Base-by-base conservation (phyloP, 2,113 vertebrate species). In the Dryoscopus gambensis region DNA sequence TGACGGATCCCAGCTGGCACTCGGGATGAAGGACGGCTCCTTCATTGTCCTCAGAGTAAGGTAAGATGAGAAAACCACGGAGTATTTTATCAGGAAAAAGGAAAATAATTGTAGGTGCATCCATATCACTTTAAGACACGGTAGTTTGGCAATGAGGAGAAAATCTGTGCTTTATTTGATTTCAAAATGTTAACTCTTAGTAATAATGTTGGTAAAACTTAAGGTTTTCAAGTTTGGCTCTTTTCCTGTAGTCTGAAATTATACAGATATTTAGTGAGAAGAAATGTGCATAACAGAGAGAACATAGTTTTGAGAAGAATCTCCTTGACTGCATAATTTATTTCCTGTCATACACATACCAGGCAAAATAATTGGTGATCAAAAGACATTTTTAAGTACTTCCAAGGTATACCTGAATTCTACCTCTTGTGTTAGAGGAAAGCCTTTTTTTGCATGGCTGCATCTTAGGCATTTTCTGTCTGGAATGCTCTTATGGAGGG, bases 11-110 rank as follows among this genome's bases (percentile, higher is more conserved):
- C 99, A 99, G 97, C 96, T 99, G 7, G 99, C 99, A 10, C 97
- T 99, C 33, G 99, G 99, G 24, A 99, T 99, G 99, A 99, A 99
- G 97, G 99, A 99, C 7, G 99, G 99, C 40, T 99, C 99, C 49
- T 99, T 99, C 96, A 99, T 99, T 22, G 99, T 99, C 52, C 98
- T 99, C n/a, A 97, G 99, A 64, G 99, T 99, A 92, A 99, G 99
- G 99, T 99, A 57, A 89, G 84, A 21, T 98, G 35, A 68, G 60
- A 40, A 89, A 31, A n/a, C 20, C 20, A 11, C 9, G 18, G n/a
- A 14, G 3, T 28, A 10, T 53, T 50, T 75, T 40, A 28, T 6
- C 17, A 65, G 37, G 73, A 53, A 39, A n/a, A n/a, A 35, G 62
- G 9, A 28, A 87, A 6, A 37, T 39, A 40, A 19, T 33, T 53